Conservation (phyloP, 1,140 invertebrate genomes). For the Drosophila pallidifrons region DNA sequence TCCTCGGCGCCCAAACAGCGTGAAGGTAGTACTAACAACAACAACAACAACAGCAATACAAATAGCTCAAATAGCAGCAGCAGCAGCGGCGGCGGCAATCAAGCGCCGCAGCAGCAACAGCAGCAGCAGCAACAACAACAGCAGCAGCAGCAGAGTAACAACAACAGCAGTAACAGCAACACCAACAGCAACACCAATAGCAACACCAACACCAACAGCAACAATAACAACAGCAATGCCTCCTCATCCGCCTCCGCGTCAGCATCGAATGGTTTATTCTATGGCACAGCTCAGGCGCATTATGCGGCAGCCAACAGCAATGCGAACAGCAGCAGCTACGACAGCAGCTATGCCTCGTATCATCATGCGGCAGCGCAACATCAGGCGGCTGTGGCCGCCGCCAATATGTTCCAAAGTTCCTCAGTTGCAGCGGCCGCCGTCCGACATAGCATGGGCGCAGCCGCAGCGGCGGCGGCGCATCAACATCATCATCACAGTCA, state of each 20-base stretch:
- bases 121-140: constrained; percentile 68
- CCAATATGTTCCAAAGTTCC: constrained; percentile 83
- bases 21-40: constrained; percentile 86
- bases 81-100: constrained; percentile 56
- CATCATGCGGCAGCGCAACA: constrained; percentile 80
- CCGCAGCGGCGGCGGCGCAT: constrained; percentile 65
- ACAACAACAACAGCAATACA: constrained; percentile 66
- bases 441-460: constrained; percentile 77
- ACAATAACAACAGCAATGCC: constrained; percentile 71
- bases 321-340: constrained; percentile 54
- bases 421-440: constrained; percentile 76
- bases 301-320: constrained; percentile 68
- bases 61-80: constrained; percentile 72
- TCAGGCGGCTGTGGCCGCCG: constrained; percentile 76
- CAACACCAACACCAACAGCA: constrained; percentile 76
- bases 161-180: constrained; percentile 64
- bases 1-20: constrained; percentile 89
- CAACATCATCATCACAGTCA: constrained; percentile 75
- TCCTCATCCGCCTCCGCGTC: constrained; percentile 56
- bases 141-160: constrained; percentile 74
- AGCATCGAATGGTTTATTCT: constrained; percentile 74
- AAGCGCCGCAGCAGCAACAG: constrained; percentile 58
- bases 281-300: constrained; percentile 79
- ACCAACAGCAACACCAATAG: constrained; percentile 78
- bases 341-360: constrained; percentile 77